Conservation (phyloP, 2,113 vertebrate genomes). For the Calidris pugnax region DNA sequence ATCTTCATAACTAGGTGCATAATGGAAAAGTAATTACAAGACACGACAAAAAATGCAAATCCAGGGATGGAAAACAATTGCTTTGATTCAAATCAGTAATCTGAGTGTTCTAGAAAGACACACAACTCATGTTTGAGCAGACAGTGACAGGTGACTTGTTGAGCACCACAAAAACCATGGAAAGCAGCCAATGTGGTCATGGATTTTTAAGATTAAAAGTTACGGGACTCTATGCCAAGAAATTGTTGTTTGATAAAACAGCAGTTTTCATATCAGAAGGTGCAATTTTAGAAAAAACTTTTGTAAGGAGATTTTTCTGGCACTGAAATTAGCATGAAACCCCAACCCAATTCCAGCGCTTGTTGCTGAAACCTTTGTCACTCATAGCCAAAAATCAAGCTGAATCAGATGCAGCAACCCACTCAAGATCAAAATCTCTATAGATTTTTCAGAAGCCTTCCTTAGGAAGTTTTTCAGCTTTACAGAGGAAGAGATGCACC, state of each 20-base stretch:
- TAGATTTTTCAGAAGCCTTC: not conserved
- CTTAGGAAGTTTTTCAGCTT: not conserved
- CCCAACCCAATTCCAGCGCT: rapidly evolving
- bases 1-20: not conserved
- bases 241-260: not conserved
- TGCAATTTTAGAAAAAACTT: not conserved
- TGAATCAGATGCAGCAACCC: not conserved
- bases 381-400: not conserved
- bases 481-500: not conserved
- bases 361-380: not conserved
- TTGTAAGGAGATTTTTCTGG: not conserved
- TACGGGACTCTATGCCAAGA: rapidly evolving
- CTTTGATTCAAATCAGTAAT: not conserved
- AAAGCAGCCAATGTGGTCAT: not conserved
- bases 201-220: not conserved
- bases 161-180: not conserved
- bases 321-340: not conserved
- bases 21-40: not conserved
- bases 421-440: not conserved
- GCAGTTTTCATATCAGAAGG: not conserved
- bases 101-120: not conserved
- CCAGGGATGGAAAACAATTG: not conserved
- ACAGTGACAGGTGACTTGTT: not conserved
- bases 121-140: not conserved
- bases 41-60: not conserved